Percentiles rank a stretch among this genome's conserved stretches.
These are phyloP conservation scores for Syngnathus floridae DNA, from an alignment of 2,113 vertebrate species.

Conservation along the genomic window DNA sequence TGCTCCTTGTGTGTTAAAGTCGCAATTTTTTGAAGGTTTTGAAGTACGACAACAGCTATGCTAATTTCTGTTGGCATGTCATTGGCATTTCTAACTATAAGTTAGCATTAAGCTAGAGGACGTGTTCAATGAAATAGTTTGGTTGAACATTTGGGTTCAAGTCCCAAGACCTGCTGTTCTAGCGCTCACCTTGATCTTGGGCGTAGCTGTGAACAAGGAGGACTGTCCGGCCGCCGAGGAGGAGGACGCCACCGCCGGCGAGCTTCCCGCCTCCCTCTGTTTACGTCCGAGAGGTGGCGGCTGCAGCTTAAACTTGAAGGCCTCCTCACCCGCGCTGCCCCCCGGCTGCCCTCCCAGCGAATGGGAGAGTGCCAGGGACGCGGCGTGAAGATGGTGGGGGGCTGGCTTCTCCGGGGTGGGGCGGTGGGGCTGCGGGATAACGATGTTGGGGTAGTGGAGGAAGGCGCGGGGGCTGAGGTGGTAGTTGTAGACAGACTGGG, in stretches of 20 bases:
- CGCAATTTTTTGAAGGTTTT: no score
- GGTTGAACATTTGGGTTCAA: background rate
- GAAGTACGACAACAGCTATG: no score
- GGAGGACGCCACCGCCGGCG: conserved; percentile 33
- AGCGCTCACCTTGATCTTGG: conserved; percentile 78
- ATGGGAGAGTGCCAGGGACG: conserved; percentile 54
- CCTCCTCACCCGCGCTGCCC: conserved; percentile 47
- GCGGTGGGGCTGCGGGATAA: conserved; percentile 85
- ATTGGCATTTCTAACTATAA: no score
- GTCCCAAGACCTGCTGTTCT: background rate
- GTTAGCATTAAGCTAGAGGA: no score
- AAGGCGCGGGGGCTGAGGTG: conserved; percentile 90
- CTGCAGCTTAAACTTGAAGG: conserved; percentile 89
- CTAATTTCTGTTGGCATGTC: no score
- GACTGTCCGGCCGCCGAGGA: conserved; percentile 36
- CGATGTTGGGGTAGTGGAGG: conserved; percentile 85
- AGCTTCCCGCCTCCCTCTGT: conserved; percentile 68
- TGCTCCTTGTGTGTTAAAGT: no score
- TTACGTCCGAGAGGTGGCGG: conserved; percentile 82
- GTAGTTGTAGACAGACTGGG: conserved; percentile 92
- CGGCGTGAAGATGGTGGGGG: conserved; percentile 56
- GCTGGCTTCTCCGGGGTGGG: conserved; percentile 58
- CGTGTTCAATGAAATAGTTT: no score
- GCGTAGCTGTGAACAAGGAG: conserved; percentile 55
- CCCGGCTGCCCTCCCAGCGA: conserved; percentile 58